Evolutionary conservation across 2,113 vertebrate genomes (phyloP).

Genomic region (Hippocampus guttulatus): DNA sequence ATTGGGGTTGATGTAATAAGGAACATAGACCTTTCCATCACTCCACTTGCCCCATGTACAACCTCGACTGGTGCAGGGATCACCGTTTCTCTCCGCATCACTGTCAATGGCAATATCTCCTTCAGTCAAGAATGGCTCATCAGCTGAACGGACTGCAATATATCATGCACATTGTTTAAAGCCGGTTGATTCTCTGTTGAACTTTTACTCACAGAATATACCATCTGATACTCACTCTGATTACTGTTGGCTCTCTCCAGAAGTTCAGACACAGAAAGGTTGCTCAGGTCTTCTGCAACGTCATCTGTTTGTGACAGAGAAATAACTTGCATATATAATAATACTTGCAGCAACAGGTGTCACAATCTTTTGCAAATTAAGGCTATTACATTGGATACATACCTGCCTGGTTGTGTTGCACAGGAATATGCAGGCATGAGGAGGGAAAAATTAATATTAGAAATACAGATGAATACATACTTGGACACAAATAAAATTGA

Average conservation of each 20-base stretch:
- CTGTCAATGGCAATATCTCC: slow-evolving; percentile 49
- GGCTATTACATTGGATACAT: background rate
- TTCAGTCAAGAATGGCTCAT: slow-evolving; percentile 5
- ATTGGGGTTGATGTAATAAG: slow-evolving; percentile 50
- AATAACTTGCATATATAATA: too few relatives aligned
- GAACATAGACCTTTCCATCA: slow-evolving; percentile 59
- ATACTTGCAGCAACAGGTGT: background rate
- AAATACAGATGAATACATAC: background rate
- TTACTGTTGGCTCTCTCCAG: slow-evolving; percentile 50
- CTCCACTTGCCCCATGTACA: slow-evolving; percentile 49
- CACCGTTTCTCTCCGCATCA: slow-evolving; percentile 49
- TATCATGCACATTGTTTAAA: background rate
- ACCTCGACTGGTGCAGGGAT: slow-evolving; percentile 51
- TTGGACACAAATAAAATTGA: background rate
- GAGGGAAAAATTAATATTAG: background rate
- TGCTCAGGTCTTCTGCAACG: background rate
- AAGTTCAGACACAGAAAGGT: slow-evolving; percentile 25
- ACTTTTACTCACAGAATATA: background rate
- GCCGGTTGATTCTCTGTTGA: background rate
- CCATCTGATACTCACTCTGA: slow-evolving; percentile 14
- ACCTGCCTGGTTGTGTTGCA: slow-evolving; percentile 6
- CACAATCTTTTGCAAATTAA: background rate
- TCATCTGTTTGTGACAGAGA: background rate
- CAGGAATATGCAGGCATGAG: background rate
- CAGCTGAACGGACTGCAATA: slow-evolving; percentile 3